Base-by-base conservation (phyloP, 2,797 vertebrate genomes). In the Cyclopterus lumpus region DNA sequence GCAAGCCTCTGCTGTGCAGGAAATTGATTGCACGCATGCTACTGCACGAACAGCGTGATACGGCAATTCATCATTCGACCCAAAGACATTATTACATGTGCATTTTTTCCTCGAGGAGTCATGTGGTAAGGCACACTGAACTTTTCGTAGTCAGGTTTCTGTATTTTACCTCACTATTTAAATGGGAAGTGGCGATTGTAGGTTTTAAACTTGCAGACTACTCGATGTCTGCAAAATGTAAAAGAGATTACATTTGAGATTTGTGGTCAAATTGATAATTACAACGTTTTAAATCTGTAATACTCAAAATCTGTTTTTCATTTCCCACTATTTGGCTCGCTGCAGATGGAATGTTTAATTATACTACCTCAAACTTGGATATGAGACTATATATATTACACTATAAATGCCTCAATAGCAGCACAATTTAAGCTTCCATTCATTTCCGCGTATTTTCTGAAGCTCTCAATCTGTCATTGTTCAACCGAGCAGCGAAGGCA, bases 391-490 rank as follows among this genome's bases (percentile, higher is more conserved):
- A 80, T 76, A 49, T 77, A 49, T 54, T 46, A 63, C 65, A 59
- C 10, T 71, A 83, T 83, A 79, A 84, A 89, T 71, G 75, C 44
- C 38, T 69, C 66, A 68, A 72, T 67, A 38, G 46, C 46, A n/a
- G 42, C 60, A 66, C 5, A 36, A 55, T 80, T 78, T 69, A 44
- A 62, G 30, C 67, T 69, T 70, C 12, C 5, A 59, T 67, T 64
- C 12, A 55, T 49, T 79, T 32, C 24, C 73, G 3, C 0, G 72
- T 73, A 38, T 48, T 75, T 70, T 58, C 34, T 30, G 60, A 63
- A 72, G 6, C 51, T 72, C 34, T 61, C 12, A 28, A n/a, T 73
- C 28, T 55, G 22, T 60, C 38, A 59, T 63, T 38, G 38, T 44
- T 57, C 46, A 67, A 66, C 38, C 20, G 42, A 79, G 62, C 48